Percentiles rank a stretch among this genome's conserved stretches.
Conservation (phyloP, 2,888 invertebrate species). For the Tetragonisca angustula region DNA sequence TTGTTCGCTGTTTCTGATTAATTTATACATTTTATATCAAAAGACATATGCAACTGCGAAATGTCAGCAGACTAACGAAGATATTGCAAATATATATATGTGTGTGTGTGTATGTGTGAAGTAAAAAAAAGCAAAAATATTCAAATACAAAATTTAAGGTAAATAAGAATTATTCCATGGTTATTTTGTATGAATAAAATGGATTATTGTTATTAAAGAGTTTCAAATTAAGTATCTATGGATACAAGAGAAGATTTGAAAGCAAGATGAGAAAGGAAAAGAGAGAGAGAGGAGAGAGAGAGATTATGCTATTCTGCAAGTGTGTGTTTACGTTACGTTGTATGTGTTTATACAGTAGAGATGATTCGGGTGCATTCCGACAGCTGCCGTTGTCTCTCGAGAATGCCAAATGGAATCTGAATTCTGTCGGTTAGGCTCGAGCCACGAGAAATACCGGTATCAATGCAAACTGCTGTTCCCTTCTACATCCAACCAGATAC, state of each 20-base stretch:
- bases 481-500: conserved; percentile 59
- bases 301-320: conserved; percentile 21
- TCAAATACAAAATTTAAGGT: too few relatives aligned
- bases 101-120: neutral
- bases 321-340: conserved; percentile 44
- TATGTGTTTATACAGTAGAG: conserved; percentile 58
- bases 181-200: neutral
- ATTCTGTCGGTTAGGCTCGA: conserved; percentile 74
- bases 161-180: too few relatives aligned
- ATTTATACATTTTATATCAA: neutral
- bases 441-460: conserved; percentile 71
- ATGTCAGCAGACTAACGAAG: neutral
- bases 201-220: conserved; percentile 35
- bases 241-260: conserved; percentile 5
- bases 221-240: conserved; percentile 21
- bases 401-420: conserved; percentile 79
- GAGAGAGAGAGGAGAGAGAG: neutral
- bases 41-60: conserved; percentile 20
- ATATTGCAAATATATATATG: neutral
- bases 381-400: conserved; percentile 72
- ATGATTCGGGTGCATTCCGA: conserved; percentile 71
- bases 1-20: too few relatives aligned
- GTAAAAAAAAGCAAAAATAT: too few relatives aligned
- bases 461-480: conserved; percentile 67
- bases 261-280: neutral